These are phyloP conservation scores for Drosophila subobscura DNA, from an alignment of 1,140 invertebrate genomes.

Conservation along the genomic window DNA sequence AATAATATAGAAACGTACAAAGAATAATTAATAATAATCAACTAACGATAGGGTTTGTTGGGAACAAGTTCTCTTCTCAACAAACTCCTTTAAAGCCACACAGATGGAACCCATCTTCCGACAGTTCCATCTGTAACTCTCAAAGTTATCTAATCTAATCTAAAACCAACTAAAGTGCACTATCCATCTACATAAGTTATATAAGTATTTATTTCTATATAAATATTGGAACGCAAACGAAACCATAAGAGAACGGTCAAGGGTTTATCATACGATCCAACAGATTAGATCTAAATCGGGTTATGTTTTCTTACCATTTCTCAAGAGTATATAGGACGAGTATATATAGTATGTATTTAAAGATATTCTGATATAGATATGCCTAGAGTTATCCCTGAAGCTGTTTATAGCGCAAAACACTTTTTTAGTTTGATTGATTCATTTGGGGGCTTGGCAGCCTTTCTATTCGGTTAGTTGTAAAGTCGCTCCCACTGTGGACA, in stretches of 20 bases:
- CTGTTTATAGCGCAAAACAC: constrained; percentile 55
- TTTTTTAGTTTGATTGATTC: constrained; percentile 49
- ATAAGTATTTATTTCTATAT: constrained; percentile 26
- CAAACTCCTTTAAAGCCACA: neutral
- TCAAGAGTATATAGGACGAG: constrained; percentile 12
- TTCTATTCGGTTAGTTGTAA: constrained; percentile 40
- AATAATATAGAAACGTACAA: constrained; percentile 39
- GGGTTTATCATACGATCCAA: neutral
- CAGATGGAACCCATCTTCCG: too few species aligned
- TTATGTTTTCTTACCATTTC: constrained; percentile 45
- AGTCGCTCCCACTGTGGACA: constrained; percentile 17
- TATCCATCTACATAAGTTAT: constrained; percentile 58
- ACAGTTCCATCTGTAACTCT: neutral
- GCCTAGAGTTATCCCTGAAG: constrained; percentile 24
- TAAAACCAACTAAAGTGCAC: constrained; percentile 61
- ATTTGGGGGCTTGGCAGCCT: constrained; percentile 38
- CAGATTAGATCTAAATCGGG: neutral
- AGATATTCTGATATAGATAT: constrained; percentile 30
- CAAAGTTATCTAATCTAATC: constrained; percentile 29
- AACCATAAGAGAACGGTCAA: constrained; percentile 34
- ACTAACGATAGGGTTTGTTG: constrained; percentile 12
- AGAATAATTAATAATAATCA: constrained; percentile 11
- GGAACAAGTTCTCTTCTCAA: neutral
- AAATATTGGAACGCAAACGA: constrained; percentile 44
- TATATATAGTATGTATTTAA: constrained; percentile 31